Evolutionary conservation across 2,888 invertebrate species (phyloP), one percentile per base, ranked within the genome.

Genomic region (Schrankia costaestrigalis): DNA sequence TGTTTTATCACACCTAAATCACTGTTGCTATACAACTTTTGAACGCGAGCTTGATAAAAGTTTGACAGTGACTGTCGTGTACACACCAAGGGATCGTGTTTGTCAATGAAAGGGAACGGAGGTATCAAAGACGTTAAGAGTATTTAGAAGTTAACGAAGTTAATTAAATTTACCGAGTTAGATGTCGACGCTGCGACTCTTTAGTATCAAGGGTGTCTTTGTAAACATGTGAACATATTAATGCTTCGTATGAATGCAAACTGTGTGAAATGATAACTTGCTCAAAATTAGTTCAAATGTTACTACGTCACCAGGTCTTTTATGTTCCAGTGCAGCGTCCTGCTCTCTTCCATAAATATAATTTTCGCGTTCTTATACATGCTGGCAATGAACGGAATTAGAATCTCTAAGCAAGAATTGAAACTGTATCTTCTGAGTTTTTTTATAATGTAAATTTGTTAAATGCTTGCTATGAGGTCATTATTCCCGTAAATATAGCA

Each of bases 101-200:
- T 81, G 78, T 78, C 80, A 81, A 80, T 82, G 80, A 68, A 73
- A 77, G 74, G 76, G 77, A 66, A 71, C 70, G 56, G 76, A 78
- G 74, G 78, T 85, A 85, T 83, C 84, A 82, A 82, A 86, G 83
- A 85, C 79, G 83, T 82, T 82, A 84, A 84, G 86, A 85, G 84
- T 85, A 79, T 87, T 86, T 85, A 80, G 83, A 83, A 87, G 82
- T 85, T 86, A 83, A 81, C 80, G 79, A 85, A 85, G 82, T 86
- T 87, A 87, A 87, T 87, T 87, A 86, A 86, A 87, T 85, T 84
- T 73, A 63, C 68, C 67, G 75, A 82, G 78, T 83, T 79, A 77
- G 79, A 75, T 74, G 78, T 77, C 75, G 73, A 71, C 81, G 71
- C 66, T 67, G 72, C 65, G 72, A 72, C 75, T 83, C 77, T 76